These are phyloP conservation scores for Leptinotarsa juncta DNA, from an alignment of 2,888 invertebrate species.

Conservation along the genomic window DNA sequence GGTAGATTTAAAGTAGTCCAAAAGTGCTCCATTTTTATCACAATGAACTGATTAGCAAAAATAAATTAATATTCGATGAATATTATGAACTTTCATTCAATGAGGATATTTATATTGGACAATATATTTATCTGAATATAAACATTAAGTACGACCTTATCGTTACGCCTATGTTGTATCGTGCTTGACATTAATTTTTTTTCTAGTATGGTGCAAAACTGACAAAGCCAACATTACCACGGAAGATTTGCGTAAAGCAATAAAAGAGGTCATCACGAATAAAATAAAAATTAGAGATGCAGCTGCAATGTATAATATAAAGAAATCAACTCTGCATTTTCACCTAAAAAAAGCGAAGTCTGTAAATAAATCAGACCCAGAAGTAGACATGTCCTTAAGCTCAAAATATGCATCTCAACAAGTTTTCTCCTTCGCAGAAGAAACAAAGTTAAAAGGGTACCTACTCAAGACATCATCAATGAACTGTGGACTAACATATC, in stretches of 20 bases:
- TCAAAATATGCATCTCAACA: conserved; percentile 28
- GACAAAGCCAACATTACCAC: conserved; percentile 19
- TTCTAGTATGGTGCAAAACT: background rate
- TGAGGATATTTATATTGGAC: no score
- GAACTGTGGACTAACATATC: no score
- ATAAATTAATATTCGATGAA: no score
- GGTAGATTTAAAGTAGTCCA: no score
- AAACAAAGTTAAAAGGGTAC: conserved; percentile 18
- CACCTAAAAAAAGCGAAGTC: conserved; percentile 11
- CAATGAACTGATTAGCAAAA: no score
- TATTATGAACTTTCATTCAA: no score
- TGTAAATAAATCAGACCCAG: conserved; percentile 1
- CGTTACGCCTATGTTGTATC: background rate
- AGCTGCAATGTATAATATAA: conserved; percentile 9
- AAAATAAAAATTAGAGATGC: conserved; percentile 6
- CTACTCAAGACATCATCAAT: background rate
- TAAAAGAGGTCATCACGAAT: no score
- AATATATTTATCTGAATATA: no score
- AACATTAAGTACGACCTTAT: conserved; percentile 13
- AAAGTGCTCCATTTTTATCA: no score
- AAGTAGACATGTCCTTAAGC: conserved; percentile 6
- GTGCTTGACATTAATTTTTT: no score
- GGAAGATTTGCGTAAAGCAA: conserved; percentile 24
- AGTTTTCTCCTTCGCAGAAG: conserved; percentile 20
- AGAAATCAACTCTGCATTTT: conserved; percentile 24